phyloP scores from a whole-genome alignment of 2,888 invertebrate genomes.

The Dryococelus australis region DNA sequence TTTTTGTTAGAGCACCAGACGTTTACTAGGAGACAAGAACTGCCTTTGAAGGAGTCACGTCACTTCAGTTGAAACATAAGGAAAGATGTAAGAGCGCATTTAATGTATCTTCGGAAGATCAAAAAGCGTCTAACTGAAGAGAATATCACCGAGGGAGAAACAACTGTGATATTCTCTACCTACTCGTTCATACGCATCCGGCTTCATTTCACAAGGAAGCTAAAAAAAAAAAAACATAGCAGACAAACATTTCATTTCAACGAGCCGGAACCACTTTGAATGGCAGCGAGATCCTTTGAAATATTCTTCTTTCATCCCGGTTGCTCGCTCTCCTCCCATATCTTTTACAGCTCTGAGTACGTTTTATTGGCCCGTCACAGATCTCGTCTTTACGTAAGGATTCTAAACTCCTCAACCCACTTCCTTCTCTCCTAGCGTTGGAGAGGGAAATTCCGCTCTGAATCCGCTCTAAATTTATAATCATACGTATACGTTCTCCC shows the following conservation, averaged over 20 bases:
- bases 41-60: neutral
- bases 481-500: neutral
- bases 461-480: neutral
- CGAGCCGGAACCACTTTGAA: slow-evolving; percentile 7
- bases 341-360: neutral
- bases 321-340: neutral
- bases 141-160: neutral
- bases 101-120: neutral
- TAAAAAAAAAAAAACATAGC: neutral
- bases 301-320: neutral
- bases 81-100: neutral
- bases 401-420: neutral
- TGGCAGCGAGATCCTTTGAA: neutral
- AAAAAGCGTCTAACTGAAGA: neutral
- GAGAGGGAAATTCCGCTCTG: neutral
- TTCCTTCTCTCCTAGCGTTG: neutral
- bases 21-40: too few relatives aligned
- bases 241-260: neutral
- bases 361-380: slow-evolving; percentile 3
- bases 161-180: neutral
- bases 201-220: neutral
- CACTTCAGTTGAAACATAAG: neutral
- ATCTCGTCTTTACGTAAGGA: slow-evolving; percentile 6
- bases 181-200: neutral
- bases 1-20: too few relatives aligned